These are phyloP conservation scores for Nesogale talazaci DNA, from an alignment of 2,113 vertebrate genomes.

Conservation along the genomic window DNA sequence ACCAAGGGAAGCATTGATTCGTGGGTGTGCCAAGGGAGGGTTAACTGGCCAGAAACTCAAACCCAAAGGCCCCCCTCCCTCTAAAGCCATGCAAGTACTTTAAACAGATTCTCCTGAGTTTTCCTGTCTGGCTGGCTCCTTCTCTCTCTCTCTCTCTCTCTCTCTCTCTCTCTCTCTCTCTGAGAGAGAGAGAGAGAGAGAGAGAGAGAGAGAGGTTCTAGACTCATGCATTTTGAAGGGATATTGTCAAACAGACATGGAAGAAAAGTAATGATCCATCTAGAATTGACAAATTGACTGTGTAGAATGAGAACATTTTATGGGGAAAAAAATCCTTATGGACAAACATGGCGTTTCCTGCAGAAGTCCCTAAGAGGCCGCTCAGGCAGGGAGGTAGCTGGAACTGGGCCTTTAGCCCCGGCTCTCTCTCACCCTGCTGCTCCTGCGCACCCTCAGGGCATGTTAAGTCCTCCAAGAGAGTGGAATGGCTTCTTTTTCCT, in stretches of 20 bases:
- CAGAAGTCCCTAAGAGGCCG: not conserved
- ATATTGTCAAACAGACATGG: constrained; percentile 5
- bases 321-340: not conserved
- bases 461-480: not conserved
- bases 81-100: not conserved
- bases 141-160: no score
- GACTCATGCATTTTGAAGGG: not conserved
- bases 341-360: not conserved
- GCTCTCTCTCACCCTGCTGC: not conserved
- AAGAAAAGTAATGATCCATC: not conserved
- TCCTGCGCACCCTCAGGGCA: not conserved
- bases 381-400: not conserved
- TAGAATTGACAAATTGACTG: constrained; percentile 47
- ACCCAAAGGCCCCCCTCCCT: not conserved
- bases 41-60: not conserved
- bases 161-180: not conserved
- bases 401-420: not conserved
- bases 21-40: not conserved
- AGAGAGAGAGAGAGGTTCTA: not conserved
- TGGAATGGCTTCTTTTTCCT: not conserved
- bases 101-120: not conserved
- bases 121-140: not conserved
- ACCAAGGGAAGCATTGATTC: not conserved
- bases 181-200: not conserved
- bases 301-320: constrained; percentile 35